Conservation (phyloP, 35 echinoderm and acorn worm species). For the Lytechinus pictus region DNA sequence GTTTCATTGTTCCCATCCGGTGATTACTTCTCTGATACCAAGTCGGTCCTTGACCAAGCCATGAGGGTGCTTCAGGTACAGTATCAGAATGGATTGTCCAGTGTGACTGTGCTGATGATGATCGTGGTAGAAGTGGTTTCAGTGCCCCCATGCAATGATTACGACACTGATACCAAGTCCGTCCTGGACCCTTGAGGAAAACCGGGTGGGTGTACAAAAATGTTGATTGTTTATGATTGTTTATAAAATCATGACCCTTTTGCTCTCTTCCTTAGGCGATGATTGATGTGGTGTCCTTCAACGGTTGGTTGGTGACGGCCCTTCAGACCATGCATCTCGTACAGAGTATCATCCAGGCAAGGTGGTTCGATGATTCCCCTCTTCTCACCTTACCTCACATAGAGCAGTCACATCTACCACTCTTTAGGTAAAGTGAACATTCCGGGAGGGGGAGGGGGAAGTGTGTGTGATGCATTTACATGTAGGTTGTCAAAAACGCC, state of each 20-base stretch:
- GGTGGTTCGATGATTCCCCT: constrained; percentile 85
- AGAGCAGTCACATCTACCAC: constrained; percentile 69
- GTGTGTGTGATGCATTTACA: too few species aligned
- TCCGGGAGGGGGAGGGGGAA: too few species aligned
- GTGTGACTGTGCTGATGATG: neutral
- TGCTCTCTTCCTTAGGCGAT: constrained; percentile 70
- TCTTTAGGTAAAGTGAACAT: constrained; percentile 68
- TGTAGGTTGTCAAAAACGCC: too few species aligned
- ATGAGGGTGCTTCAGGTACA: too few species aligned
- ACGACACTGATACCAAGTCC: constrained; percentile 87
- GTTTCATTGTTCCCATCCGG: too few species aligned
- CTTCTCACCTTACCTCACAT: constrained; percentile 89
- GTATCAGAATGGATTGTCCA: too few species aligned
- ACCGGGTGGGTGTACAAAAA: too few species aligned
- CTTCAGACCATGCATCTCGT: constrained; percentile 74
- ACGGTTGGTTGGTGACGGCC: constrained; percentile 88
- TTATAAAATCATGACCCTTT: too few species aligned
- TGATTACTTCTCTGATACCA: too few species aligned
- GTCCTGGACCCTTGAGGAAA: constrained; percentile 53
- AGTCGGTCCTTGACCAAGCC: too few species aligned
- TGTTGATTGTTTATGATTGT: too few species aligned
- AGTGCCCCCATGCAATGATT: constrained; percentile 81
- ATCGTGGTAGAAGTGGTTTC: neutral
- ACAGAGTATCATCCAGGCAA: constrained; percentile 83
- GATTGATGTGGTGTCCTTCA: constrained; percentile 92